Evolutionary conservation across 37 sponge, comb jelly and placozoan genomes (phyloP).

Genomic region (Diacarnus erythraeanus): DNA sequence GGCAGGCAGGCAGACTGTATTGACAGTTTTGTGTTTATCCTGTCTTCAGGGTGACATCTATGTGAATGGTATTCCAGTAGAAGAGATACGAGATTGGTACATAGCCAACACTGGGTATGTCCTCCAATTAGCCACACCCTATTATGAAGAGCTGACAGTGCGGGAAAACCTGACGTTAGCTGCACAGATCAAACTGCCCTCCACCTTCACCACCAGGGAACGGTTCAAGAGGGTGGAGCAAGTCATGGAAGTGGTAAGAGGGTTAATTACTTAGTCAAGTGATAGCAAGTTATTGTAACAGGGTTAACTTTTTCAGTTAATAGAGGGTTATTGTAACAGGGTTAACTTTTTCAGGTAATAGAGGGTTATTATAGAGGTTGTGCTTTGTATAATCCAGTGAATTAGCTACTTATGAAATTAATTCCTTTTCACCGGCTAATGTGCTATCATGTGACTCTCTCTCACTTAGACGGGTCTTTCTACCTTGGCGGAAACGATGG

Average conservation of each 20-base stretch:
- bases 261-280: too few species aligned
- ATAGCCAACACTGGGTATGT: constrained; percentile 69
- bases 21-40: neutral
- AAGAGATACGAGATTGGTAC: constrained; percentile 57
- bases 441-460: too few species aligned
- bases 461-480: constrained; percentile 66
- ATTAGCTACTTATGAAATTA: too few species aligned
- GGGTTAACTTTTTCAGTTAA: too few species aligned
- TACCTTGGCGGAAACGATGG: constrained; percentile 75
- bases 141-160: constrained; percentile 72
- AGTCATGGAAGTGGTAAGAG: constrained; percentile 59
- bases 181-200: constrained; percentile 55
- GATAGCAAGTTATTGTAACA: too few species aligned
- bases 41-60: constrained; percentile 46
- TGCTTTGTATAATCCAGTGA: too few species aligned
- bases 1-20: too few species aligned
- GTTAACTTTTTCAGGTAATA: too few species aligned
- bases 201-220: constrained; percentile 22
- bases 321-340: too few species aligned
- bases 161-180: constrained; percentile 72
- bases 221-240: constrained; percentile 63
- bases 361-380: too few species aligned
- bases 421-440: too few species aligned
- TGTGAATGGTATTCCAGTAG: constrained; percentile 61
- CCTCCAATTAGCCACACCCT: constrained; percentile 66